Conservation (phyloP, 1,140 invertebrate genomes). For the Frieseomelitta varia region DNA sequence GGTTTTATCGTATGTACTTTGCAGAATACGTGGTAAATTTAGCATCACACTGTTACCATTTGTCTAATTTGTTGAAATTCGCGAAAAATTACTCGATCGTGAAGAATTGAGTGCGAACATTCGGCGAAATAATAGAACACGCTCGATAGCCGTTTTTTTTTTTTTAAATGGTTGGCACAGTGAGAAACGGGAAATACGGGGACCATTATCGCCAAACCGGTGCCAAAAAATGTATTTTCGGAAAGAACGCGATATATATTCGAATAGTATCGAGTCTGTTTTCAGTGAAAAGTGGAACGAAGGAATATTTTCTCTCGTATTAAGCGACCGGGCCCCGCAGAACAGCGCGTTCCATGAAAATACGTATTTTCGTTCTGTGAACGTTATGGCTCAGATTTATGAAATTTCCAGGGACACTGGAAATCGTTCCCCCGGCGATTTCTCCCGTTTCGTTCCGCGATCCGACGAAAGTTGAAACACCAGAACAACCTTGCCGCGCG, state of each 20-base stretch:
- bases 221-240: constrained; percentile 24
- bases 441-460: background rate
- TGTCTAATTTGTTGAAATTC: background rate
- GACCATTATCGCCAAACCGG: background rate
- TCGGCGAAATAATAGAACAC: background rate
- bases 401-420: background rate
- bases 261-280: no score
- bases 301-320: background rate
- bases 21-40: background rate
- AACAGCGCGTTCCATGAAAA: background rate
- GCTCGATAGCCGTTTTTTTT: background rate
- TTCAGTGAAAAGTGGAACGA: background rate
- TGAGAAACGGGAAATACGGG: background rate
- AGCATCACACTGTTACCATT: background rate
- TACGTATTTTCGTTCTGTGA: background rate
- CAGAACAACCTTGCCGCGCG: no score
- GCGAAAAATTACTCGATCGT: background rate
- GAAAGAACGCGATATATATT: background rate
- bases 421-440: background rate
- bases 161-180: background rate
- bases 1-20: background rate
- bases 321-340: background rate
- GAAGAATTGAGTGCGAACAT: background rate
- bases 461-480: background rate
- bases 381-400: background rate